Evolutionary conservation across 2,888 invertebrate species (phyloP).

Genomic region (Argyresthia goedartella): DNA sequence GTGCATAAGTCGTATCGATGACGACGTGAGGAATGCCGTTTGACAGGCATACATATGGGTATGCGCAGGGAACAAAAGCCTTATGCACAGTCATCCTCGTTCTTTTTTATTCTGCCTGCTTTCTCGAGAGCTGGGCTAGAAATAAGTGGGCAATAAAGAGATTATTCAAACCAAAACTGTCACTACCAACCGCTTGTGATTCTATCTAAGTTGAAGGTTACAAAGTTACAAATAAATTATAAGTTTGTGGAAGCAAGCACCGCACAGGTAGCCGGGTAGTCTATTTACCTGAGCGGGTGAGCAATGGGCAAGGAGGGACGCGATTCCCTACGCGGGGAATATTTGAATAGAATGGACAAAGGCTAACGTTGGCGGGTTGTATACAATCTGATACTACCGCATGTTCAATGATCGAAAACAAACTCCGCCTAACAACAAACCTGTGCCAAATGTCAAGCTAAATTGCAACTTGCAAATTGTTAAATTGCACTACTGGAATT

Average conservation of each 20-base stretch:
- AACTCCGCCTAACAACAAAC: background rate
- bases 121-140: constrained; percentile 26
- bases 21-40: constrained; percentile 64
- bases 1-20: constrained; percentile 62
- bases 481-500: background rate
- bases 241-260: background rate
- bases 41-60: constrained; percentile 60
- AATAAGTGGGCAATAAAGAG: background rate
- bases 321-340: constrained; percentile 43
- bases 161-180: background rate
- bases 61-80: constrained; percentile 66
- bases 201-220: no score
- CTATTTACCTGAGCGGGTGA: constrained; percentile 50
- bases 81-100: constrained; percentile 58
- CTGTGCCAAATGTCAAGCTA: background rate
- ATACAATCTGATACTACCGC: background rate
- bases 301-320: constrained; percentile 44
- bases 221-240: no score
- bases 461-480: background rate
- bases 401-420: background rate
- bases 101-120: constrained; percentile 47
- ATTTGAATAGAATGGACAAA: constrained; percentile 51
- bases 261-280: constrained; percentile 44
- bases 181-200: no score
- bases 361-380: constrained; percentile 2